These are phyloP conservation scores for Meganola albula DNA, from an alignment of 2,888 invertebrate genomes.

Conservation along the genomic window DNA sequence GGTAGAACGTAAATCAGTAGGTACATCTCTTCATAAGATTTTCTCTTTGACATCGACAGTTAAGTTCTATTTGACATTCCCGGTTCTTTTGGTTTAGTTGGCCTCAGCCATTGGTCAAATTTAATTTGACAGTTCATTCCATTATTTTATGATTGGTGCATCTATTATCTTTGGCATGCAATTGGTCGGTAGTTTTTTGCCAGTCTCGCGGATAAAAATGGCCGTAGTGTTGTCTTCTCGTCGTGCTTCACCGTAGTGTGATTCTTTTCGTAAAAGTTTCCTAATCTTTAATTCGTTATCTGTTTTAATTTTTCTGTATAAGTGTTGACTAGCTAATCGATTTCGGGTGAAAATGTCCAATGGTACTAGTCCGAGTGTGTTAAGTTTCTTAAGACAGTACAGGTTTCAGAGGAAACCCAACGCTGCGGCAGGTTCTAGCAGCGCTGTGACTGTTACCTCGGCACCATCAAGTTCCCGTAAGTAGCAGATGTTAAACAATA, in stretches of 20 bases:
- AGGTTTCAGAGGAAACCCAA: constrained; percentile 81
- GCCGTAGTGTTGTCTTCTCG: constrained; percentile 64
- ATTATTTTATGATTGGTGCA: no score
- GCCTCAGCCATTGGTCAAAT: constrained; percentile 34
- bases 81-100: no score
- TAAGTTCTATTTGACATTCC: no score
- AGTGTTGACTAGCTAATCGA: constrained; percentile 25
- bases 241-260: constrained; percentile 46
- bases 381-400: constrained; percentile 82
- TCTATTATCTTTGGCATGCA: no score
- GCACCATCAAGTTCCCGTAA: constrained; percentile 61
- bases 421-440: constrained; percentile 48
- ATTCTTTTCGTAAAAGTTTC: constrained; percentile 46
- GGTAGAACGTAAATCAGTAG: no score
- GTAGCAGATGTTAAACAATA: constrained; percentile 31
- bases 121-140: constrained; percentile 15
- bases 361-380: constrained; percentile 74
- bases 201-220: constrained; percentile 74
- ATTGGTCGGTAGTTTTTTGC: constrained; percentile 38
- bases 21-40: no score
- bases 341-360: constrained; percentile 56
- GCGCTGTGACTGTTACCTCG: constrained; percentile 51
- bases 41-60: no score
- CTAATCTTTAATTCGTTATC: constrained; percentile 29
- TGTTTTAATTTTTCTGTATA: constrained; percentile 23